Conservation (phyloP, 2,113 vertebrate genomes). For the Anguilla rostrata region DNA sequence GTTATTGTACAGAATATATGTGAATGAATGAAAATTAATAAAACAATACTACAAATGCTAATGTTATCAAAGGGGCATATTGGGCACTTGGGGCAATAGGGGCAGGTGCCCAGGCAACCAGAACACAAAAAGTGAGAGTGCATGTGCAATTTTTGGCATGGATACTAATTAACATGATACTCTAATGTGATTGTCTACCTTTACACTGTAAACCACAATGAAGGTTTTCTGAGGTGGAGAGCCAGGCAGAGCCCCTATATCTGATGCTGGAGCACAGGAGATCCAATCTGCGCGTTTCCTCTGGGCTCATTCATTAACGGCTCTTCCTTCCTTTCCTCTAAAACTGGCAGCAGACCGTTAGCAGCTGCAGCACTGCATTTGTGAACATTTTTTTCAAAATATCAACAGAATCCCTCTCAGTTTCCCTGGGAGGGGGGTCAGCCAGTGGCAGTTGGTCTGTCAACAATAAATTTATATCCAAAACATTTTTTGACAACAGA, state of each 20-base stretch:
- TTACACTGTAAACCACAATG: too few relatives aligned
- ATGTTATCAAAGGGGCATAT: too few relatives aligned
- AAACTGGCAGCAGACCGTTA: neutral
- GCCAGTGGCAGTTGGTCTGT: neutral
- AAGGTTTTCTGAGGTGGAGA: neutral
- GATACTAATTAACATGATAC: too few relatives aligned
- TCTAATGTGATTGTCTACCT: too few relatives aligned
- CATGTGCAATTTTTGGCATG: neutral
- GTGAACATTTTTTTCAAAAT: slow-evolving; percentile 1
- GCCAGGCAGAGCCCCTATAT: neutral
- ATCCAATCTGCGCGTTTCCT: neutral
- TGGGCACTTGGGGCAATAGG: too few relatives aligned
- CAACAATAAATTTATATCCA: neutral
- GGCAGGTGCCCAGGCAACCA: too few relatives aligned
- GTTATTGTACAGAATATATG: too few relatives aligned
- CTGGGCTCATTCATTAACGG: neutral
- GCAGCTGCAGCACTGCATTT: neutral
- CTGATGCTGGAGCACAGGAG: neutral
- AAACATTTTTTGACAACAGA: neutral
- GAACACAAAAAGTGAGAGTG: neutral
- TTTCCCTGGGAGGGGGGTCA: neutral
- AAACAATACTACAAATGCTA: too few relatives aligned
- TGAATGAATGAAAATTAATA: too few relatives aligned
- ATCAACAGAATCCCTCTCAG: neutral
- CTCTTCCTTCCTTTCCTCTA: slow-evolving; percentile 1